A percentile compares a stretch with the other conserved stretches of the same genome.
Conservation (phyloP, 2,888 invertebrate genomes). For the Machimus rusticus region DNA sequence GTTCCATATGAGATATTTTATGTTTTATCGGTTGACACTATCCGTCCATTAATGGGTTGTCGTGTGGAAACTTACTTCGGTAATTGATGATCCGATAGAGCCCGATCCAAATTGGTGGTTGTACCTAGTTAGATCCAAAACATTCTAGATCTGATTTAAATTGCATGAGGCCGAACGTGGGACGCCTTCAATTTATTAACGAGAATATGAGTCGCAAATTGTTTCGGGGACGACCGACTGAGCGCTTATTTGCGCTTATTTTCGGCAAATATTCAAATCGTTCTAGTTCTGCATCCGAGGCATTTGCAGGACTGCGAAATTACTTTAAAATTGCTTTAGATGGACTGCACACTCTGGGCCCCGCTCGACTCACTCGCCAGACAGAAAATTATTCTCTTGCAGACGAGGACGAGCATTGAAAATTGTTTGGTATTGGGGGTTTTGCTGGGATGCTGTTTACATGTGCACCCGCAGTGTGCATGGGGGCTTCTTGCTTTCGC, state of each 20-base stretch:
- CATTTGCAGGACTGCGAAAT: neutral
- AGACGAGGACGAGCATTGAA: neutral
- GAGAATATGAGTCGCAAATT: neutral
- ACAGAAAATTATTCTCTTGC: neutral
- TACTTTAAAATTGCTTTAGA: neutral
- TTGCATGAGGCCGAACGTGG: neutral
- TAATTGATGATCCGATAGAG: constrained; percentile 48
- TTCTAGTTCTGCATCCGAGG: neutral
- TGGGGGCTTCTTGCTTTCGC: neutral
- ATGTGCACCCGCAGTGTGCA: neutral
- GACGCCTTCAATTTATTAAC: neutral
- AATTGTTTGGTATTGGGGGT: neutral
- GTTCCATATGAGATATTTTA: constrained; percentile 46
- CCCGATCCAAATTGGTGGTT: constrained; percentile 44
- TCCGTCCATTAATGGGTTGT: constrained; percentile 48
- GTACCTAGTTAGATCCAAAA: constrained; percentile 19
- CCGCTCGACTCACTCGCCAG: neutral
- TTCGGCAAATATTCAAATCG: neutral
- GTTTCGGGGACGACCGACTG: neutral
- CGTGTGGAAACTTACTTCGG: constrained; percentile 46
- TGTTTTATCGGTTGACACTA: constrained; percentile 48
- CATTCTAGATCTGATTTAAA: constrained; percentile 27
- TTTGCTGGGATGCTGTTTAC: neutral
- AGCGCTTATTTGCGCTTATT: neutral
- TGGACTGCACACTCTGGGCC: neutral